phyloP scores from a whole-genome alignment of 2,113 vertebrate genomes.

The Lepisosteus oculatus region DNA sequence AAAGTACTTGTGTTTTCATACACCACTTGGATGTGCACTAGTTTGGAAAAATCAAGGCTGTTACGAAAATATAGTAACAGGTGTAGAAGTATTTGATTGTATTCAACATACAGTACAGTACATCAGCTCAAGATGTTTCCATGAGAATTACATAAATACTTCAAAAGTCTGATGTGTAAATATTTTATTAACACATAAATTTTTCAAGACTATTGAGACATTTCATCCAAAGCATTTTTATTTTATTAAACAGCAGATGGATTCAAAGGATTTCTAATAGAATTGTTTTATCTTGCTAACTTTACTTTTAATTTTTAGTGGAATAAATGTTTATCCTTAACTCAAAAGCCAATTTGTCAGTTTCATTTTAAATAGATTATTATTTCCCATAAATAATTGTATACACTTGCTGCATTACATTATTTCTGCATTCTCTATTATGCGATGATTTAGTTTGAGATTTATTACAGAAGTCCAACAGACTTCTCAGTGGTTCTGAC shows the following conservation, averaged over 20 bases:
- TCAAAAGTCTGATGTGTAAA: constrained; percentile 34
- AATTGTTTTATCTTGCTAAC: constrained; percentile 36
- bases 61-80: too few relatives aligned
- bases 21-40: too few relatives aligned
- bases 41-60: too few relatives aligned
- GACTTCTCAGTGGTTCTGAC: too few relatives aligned
- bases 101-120: too few relatives aligned
- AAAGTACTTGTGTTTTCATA: too few relatives aligned
- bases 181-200: constrained; percentile 45
- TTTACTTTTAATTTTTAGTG: constrained; percentile 31
- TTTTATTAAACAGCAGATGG: constrained; percentile 47
- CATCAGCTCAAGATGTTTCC: not conserved
- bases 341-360: not conserved
- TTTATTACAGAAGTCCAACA: too few relatives aligned
- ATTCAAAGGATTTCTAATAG: constrained; percentile 38
- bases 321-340: constrained; percentile 8
- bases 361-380: too few relatives aligned
- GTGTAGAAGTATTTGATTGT: too few relatives aligned
- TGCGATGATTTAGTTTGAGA: too few relatives aligned
- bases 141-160: constrained; percentile 11
- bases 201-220: constrained; percentile 33
- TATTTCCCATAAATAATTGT: not conserved
- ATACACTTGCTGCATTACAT: too few relatives aligned
- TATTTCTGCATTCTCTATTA: too few relatives aligned
- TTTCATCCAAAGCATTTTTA: constrained; percentile 27